Conservation (phyloP, 2,113 vertebrate species). For the Serranochromis macrocephalus region DNA sequence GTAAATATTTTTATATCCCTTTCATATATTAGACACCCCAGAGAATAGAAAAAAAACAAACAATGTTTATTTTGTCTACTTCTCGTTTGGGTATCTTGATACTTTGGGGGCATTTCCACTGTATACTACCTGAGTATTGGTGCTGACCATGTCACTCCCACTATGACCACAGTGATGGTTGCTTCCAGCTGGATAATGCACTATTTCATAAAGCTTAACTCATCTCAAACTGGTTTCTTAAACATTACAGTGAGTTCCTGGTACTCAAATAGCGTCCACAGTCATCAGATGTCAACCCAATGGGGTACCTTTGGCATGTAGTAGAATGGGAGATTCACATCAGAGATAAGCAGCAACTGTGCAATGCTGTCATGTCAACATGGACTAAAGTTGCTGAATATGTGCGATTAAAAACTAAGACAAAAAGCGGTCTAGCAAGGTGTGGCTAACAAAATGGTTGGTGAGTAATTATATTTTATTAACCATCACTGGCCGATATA, state of each 20-base stretch:
- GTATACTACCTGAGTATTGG: neutral
- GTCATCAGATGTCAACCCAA: neutral
- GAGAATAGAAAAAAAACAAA: fast-evolving
- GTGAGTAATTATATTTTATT: neutral
- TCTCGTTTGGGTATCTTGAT: neutral
- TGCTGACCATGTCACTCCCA: neutral
- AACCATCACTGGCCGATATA: neutral
- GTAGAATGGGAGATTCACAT: neutral
- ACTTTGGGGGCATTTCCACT: neutral
- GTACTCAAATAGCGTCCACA: neutral
- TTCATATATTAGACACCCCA: neutral
- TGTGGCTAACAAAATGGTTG: neutral
- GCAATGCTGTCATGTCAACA: neutral
- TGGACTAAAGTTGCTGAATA: neutral
- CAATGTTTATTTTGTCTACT: neutral
- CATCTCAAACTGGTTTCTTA: neutral
- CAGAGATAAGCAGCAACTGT: neutral
- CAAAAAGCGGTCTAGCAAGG: neutral
- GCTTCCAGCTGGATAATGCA: neutral
- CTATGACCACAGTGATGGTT: neutral
- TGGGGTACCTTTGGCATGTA: neutral
- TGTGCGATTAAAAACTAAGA: neutral
- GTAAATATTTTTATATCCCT: neutral
- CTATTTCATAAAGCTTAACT: neutral
- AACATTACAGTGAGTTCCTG: neutral